phyloP scores from a whole-genome alignment of 2,113 vertebrate species.

The Epinephelus lanceolatus region DNA sequence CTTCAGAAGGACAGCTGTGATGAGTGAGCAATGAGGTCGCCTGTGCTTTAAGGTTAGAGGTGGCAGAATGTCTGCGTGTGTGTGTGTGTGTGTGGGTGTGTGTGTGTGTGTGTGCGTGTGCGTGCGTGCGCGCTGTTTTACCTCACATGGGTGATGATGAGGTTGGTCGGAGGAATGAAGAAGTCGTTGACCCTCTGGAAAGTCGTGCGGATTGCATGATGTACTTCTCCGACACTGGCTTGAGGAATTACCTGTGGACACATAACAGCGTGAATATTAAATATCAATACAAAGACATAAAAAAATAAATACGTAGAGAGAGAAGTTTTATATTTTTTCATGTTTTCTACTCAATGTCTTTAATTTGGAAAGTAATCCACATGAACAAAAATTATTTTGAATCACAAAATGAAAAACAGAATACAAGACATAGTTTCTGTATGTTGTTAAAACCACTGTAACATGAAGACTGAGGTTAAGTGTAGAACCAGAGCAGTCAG shows the following conservation, averaged over 20 bases:
- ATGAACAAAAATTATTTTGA: not conserved
- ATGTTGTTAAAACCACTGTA: not conserved
- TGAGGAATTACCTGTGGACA: slow-evolving; percentile 91
- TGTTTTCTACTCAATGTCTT: not conserved
- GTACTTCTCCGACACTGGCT: slow-evolving; percentile 90
- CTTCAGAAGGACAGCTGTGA: slow-evolving; percentile 42
- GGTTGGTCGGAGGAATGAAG: slow-evolving; percentile 96
- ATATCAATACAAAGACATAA: not conserved
- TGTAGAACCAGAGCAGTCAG: not conserved
- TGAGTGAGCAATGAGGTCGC: slow-evolving; percentile 28
- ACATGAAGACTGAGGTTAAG: not conserved
- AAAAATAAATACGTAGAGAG: not conserved
- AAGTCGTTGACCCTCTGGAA: slow-evolving; percentile 92
- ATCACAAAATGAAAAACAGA: no score
- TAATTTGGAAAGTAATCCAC: not conserved
- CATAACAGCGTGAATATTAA: not conserved
- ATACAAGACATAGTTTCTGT: not conserved
- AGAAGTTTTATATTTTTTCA: not conserved
- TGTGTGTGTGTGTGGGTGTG: slow-evolving; percentile 6
- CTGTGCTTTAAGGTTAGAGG: slow-evolving; percentile 42
- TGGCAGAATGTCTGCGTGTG: slow-evolving; percentile 15
- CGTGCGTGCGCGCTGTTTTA: slow-evolving; percentile 73
- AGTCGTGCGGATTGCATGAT: slow-evolving; percentile 85
- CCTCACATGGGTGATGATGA: slow-evolving; percentile 98
- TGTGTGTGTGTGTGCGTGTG: not conserved